Conservation (phyloP, 2,888 invertebrate genomes). For the Itoplectis maculator region DNA sequence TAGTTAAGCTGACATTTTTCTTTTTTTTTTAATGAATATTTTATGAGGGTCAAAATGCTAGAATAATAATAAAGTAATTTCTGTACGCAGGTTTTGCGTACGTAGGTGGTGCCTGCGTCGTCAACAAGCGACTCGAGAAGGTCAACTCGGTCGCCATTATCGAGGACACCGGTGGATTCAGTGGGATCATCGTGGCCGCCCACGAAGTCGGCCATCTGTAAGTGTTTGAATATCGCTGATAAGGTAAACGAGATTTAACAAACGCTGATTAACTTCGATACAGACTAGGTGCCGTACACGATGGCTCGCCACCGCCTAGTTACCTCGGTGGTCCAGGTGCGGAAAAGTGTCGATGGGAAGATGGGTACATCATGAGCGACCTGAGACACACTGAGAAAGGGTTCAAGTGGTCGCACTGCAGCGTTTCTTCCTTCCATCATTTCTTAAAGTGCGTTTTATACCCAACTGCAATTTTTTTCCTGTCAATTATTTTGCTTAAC, state of each 20-base stretch:
- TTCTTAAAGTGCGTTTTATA: constrained; percentile 92
- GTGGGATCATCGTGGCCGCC: constrained; percentile 97
- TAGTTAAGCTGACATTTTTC: constrained; percentile 21
- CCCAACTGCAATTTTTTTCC: not conserved
- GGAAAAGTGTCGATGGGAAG: constrained; percentile 97
- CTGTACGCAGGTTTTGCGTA: constrained; percentile 93
- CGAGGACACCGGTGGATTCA: constrained; percentile 98
- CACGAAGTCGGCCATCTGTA: constrained; percentile 99
- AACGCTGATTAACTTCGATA: constrained; percentile 27
- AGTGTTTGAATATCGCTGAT: constrained; percentile 84
- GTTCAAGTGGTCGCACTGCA: constrained; percentile 97
- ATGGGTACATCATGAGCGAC: constrained; percentile 98
- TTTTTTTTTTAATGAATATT: not conserved
- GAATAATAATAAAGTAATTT: constrained; percentile 65
- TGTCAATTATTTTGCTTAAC: not conserved
- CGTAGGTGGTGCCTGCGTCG: constrained; percentile 98
- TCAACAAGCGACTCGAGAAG: constrained; percentile 97
- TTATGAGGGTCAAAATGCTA: constrained; percentile 41
- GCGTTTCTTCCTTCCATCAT: constrained; percentile 96
- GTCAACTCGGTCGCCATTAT: constrained; percentile 98
- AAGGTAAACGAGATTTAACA: not conserved
- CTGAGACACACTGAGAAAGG: constrained; percentile 97
- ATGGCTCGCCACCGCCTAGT: constrained; percentile 97
- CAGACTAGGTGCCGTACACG: constrained; percentile 97
- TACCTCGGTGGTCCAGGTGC: constrained; percentile 97